Evolutionary conservation across 2,113 vertebrate species (phyloP), one percentile per base, ranked within the genome.

Genomic region (Eonycteris spelaea): DNA sequence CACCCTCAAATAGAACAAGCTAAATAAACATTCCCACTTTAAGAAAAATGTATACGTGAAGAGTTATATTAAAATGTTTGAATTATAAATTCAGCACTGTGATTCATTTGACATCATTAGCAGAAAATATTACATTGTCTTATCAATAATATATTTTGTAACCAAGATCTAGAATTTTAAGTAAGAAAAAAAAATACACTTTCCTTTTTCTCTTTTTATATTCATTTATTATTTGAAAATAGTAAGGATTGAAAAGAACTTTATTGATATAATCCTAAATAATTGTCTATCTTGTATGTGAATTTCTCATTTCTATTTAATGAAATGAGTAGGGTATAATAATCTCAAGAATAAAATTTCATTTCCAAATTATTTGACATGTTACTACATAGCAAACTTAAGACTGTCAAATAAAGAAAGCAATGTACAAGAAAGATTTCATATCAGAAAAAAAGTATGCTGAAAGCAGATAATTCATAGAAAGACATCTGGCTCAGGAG

Each of bases 231-330:
- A 82, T 4, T 86, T 75, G 22, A 92, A 92, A 71, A 77, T 74
- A 75, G 48, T 35, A 75, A 38, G 2, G 55, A 24, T 40, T 94
- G 30, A 78, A 95, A 91, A 87, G 19, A 40, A 80, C 11, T 95
- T 86, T 30, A 53, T 43, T 77, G 48, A 55, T 40, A 55, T 14
- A 79, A 85, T 65, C 43, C 30, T 35, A 86, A 89, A 65, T 70
- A 65, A 75, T 19, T 87, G 12, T 38, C 91, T 91, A 51, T 57
- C 59, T 57, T 79, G 38, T 71, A 91, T 61, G 91, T 91, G 14
- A 89, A 70, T 95, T 68, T 57, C 43, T 94, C 7, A 28, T 91
- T 90, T 91, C 53, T 73, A 86, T 82, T 92, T 82, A 51, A 90
- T 83, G 13, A 92, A 95, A 86, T 45, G 22, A 13, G 30, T 84